A percentile compares a stretch with the other conserved stretches of the same genome.
Conservation (phyloP, 2,113 vertebrate genomes). For the Chamaea fasciata region DNA sequence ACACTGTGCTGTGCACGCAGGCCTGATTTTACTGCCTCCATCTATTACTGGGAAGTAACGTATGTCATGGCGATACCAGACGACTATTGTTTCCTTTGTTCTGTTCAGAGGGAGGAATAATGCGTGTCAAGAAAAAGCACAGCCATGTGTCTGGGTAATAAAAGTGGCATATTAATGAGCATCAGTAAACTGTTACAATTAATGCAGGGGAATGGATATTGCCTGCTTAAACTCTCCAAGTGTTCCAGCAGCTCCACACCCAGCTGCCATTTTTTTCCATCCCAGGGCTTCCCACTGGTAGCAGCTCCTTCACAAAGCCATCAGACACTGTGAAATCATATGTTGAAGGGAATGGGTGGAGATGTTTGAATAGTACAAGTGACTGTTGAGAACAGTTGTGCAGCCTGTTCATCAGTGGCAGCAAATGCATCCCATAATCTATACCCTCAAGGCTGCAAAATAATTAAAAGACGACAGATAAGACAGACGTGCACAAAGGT, state of each 20-base stretch:
- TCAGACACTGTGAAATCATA: not conserved
- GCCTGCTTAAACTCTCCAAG: not conserved
- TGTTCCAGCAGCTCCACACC: not conserved
- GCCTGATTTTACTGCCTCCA: not conserved
- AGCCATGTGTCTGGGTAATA: not conserved
- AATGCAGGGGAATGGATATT: not conserved
- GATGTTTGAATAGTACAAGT: not conserved
- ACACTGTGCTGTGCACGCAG: not conserved
- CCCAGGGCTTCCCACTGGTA: not conserved
- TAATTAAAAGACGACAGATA: not conserved
- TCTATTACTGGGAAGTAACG: not conserved
- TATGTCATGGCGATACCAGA: constrained; percentile 5
- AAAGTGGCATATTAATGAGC: not conserved
- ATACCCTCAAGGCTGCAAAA: not conserved
- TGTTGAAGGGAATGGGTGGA: not conserved
- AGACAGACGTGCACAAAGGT: not conserved
- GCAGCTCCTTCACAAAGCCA: not conserved
- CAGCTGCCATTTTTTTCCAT: not conserved
- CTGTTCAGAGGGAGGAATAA: constrained; percentile 17
- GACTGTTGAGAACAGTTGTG: not conserved
- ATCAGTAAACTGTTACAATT: not conserved
- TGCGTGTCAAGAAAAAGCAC: not conserved
- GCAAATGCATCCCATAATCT: not conserved
- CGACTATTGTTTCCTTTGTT: not conserved
- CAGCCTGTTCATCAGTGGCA: not conserved